Evolutionary conservation across 2,113 vertebrate species (phyloP).

Genomic region (Scopus umbretta): DNA sequence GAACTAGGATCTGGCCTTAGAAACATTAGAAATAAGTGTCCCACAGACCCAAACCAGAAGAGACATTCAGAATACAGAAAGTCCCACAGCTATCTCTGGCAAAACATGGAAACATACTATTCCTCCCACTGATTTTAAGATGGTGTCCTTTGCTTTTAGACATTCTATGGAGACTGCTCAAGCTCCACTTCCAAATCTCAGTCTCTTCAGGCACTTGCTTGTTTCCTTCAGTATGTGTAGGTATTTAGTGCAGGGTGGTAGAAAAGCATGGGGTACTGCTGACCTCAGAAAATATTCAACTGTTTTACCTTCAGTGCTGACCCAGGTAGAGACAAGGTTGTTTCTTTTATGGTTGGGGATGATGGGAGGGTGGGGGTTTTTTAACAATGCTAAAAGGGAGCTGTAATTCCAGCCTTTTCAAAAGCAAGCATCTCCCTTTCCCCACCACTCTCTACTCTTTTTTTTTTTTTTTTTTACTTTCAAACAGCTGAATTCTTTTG

Average conservation of each 20-base stretch:
- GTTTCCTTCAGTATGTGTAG: not conserved
- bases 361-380: rapidly evolving
- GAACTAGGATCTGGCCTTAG: not conserved
- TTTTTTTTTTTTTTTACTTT: not conserved
- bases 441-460: not conserved
- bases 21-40: not conserved
- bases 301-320: not conserved
- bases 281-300: not conserved
- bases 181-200: not conserved
- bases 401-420: not conserved
- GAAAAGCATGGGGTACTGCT: not conserved
- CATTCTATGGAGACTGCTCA: not conserved
- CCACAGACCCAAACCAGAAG: not conserved
- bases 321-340: not conserved
- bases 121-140: not conserved
- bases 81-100: not conserved
- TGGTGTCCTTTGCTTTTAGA: not conserved
- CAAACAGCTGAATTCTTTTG: not conserved
- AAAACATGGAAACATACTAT: not conserved
- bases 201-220: not conserved
- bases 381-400: not conserved
- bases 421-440: not conserved
- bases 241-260: not conserved
- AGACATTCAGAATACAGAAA: not conserved
- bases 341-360: not conserved